Evolutionary conservation across 2,888 invertebrate species (phyloP).

Genomic region (Eurytoma adleriae): DNA sequence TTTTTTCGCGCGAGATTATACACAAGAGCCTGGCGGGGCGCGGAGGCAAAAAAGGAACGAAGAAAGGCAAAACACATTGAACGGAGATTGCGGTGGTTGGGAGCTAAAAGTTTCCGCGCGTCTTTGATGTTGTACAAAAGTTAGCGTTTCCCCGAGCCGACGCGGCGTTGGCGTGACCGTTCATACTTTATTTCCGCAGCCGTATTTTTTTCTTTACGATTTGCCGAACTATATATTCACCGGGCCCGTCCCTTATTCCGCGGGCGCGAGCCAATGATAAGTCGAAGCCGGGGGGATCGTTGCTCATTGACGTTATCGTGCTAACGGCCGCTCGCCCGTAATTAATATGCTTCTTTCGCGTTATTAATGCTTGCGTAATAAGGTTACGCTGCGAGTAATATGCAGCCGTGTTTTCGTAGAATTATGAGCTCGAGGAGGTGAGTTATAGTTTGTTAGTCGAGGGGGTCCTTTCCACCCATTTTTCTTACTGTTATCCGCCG

Average conservation of each 20-base stretch:
- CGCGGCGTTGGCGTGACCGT: conserved; percentile 60
- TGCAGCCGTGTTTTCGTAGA: too few relatives aligned
- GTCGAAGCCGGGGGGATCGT: conserved; percentile 10
- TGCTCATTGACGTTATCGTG: neutral
- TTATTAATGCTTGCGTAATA: neutral
- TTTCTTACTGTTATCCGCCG: too few relatives aligned
- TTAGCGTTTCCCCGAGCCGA: conserved; percentile 33
- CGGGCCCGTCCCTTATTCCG: neutral
- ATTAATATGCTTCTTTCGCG: conserved; percentile 12
- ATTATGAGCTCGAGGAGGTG: too few relatives aligned
- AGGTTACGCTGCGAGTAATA: neutral
- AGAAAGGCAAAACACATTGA: conserved; percentile 21
- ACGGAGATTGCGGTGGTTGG: conserved; percentile 22
- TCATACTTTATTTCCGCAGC: conserved; percentile 60
- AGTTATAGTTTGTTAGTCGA: too few relatives aligned
- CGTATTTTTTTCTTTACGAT: conserved; percentile 59
- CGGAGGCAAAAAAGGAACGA: neutral
- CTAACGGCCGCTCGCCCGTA: neutral
- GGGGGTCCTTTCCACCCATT: too few relatives aligned
- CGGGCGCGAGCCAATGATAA: conserved; percentile 12
- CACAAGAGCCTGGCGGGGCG: neutral
- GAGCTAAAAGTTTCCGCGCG: conserved; percentile 24
- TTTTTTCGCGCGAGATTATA: neutral
- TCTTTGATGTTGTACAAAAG: conserved; percentile 43
- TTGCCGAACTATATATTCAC: conserved; percentile 59